These are phyloP conservation scores for Procambarus clarkii DNA, from an alignment of 1,140 invertebrate genomes.

Conservation along the genomic window DNA sequence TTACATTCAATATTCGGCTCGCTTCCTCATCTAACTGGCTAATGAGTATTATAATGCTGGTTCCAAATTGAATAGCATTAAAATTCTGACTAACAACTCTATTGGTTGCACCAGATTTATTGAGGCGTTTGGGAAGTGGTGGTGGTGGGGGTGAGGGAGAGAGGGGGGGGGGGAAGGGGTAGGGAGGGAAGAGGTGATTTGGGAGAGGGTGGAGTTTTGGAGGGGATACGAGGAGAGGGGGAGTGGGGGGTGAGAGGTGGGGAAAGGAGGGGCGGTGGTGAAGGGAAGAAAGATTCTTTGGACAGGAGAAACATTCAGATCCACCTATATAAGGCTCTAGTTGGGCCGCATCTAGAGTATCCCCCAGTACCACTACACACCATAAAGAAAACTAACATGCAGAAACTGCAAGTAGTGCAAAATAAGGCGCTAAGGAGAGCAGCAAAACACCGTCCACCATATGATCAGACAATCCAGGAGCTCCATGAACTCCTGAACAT, in stretches of 20 bases:
- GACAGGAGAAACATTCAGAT: too few relatives aligned
- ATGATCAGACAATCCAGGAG: too few relatives aligned
- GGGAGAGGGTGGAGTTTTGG: background rate
- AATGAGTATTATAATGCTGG: background rate
- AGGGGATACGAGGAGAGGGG: background rate
- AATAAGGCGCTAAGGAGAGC: too few relatives aligned
- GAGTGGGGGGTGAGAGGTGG: background rate
- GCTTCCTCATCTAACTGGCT: background rate
- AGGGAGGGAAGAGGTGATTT: background rate
- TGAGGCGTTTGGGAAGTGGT: background rate
- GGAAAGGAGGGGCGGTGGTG: too few relatives aligned
- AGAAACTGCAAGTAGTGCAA: too few relatives aligned
- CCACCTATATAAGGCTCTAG: too few relatives aligned
- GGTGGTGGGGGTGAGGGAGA: background rate
- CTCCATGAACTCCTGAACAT: too few relatives aligned
- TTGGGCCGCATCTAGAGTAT: too few relatives aligned
- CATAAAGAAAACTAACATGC: too few relatives aligned
- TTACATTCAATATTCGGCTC: background rate
- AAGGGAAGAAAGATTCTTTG: too few relatives aligned
- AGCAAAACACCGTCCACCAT: too few relatives aligned
- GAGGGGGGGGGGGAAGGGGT: background rate
- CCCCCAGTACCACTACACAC: too few relatives aligned
- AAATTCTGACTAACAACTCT: background rate
- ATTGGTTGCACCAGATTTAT: background rate
- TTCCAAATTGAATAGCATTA: background rate